Conservation (phyloP, 2,113 vertebrate species). For the Peromyscus californicus region DNA sequence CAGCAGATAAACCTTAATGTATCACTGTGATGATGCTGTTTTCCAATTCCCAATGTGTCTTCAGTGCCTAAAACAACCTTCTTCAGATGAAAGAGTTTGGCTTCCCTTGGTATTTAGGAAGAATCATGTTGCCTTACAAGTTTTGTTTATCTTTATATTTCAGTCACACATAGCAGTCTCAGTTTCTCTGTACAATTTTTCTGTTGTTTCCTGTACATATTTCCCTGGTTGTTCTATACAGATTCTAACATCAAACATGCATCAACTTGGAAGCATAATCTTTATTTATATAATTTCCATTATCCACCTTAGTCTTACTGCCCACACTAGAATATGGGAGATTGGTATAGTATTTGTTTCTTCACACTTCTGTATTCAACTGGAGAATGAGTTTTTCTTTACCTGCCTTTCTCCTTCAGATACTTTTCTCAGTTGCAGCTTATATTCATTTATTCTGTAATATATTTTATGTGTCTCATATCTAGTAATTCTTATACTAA, state of each 20-base stretch:
- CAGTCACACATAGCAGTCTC: not conserved
- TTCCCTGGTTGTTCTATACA: not conserved
- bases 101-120: not conserved
- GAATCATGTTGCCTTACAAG: not conserved
- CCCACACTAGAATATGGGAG: not conserved
- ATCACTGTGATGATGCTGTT: not conserved
- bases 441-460: not conserved
- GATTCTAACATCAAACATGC: not conserved
- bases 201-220: not conserved
- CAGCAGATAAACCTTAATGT: not conserved
- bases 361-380: not conserved
- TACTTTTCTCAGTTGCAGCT: not conserved
- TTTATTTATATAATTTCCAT: not conserved
- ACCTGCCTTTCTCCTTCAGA: not conserved
- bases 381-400: not conserved
- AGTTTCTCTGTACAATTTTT: not conserved
- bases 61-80: not conserved
- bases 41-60: not conserved
- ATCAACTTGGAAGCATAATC: not conserved
- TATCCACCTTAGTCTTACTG: not conserved
- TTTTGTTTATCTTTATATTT: not conserved
- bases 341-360: not conserved
- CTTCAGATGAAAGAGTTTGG: not conserved
- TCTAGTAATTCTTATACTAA: not conserved
- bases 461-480: not conserved